These are phyloP conservation scores for Trinectes maculatus DNA, from an alignment of 2,113 vertebrate species.

Conservation along the genomic window DNA sequence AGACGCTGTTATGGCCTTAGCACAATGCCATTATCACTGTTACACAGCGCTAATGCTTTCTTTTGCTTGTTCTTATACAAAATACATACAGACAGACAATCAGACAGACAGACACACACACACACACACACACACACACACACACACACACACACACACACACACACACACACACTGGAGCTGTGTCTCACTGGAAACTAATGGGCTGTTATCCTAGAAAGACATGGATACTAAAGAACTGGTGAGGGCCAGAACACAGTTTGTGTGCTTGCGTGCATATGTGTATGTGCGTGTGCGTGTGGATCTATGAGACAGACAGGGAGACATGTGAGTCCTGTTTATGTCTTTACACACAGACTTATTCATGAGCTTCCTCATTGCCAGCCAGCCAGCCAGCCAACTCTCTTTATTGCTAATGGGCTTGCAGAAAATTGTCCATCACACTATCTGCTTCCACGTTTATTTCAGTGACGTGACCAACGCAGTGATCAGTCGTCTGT, in stretches of 20 bases:
- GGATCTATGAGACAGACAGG: background rate
- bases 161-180: conserved; percentile 36
- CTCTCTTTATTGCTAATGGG: conserved; percentile 14
- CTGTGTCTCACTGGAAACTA: conserved; percentile 59
- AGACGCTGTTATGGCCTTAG: conserved; percentile 64
- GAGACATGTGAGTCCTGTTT: conserved; percentile 19
- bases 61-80: conserved; percentile 39
- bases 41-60: conserved; percentile 66
- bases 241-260: conserved; percentile 60
- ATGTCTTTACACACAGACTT: conserved; percentile 14
- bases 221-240: conserved; percentile 63
- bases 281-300: background rate
- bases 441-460: background rate
- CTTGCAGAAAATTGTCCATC: background rate
- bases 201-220: conserved; percentile 66
- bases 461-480: background rate
- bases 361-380: background rate
- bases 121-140: conserved; percentile 13
- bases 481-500: background rate
- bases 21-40: conserved; percentile 65
- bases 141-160: conserved; percentile 10
- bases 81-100: conserved; percentile 13
- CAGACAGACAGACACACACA: too few species aligned
- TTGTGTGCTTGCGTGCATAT: conserved; percentile 31
- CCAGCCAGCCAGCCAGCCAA: background rate